Evolutionary conservation across 2,888 invertebrate species (phyloP).

Genomic region (Pollenia griseotomentosa): DNA sequence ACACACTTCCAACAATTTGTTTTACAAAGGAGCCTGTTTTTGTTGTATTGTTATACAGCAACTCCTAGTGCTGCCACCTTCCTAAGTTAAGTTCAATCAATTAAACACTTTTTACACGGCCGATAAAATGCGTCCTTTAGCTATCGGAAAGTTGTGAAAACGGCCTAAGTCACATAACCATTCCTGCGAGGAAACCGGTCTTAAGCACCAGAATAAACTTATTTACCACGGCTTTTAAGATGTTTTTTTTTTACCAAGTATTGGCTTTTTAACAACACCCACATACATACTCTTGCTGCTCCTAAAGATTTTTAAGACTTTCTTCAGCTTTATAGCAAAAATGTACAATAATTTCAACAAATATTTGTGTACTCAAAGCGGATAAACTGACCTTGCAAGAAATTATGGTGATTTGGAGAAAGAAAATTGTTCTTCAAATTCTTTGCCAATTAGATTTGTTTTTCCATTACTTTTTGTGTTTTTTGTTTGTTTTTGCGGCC

Average conservation of each 20-base stretch:
- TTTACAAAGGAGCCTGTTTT: too few relatives aligned
- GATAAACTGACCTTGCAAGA: slow-evolving; percentile 70
- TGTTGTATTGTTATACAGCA: too few relatives aligned
- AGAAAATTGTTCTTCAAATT: slow-evolving; percentile 67
- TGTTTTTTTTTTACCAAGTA: neutral
- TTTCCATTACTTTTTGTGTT: slow-evolving; percentile 39
- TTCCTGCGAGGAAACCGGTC: too few relatives aligned
- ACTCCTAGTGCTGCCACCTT: too few relatives aligned
- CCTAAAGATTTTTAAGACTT: slow-evolving; percentile 14
- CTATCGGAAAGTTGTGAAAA: too few relatives aligned
- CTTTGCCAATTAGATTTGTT: slow-evolving; percentile 65
- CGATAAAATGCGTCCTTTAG: too few relatives aligned
- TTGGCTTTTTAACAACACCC: slow-evolving; percentile 4
- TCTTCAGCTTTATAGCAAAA: neutral
- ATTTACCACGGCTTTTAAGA: neutral
- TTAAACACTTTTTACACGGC: too few relatives aligned
- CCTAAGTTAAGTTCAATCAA: too few relatives aligned
- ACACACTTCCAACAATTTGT: too few relatives aligned
- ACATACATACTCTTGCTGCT: slow-evolving; percentile 9
- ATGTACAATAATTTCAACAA: slow-evolving; percentile 13
- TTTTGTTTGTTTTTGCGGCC: slow-evolving; percentile 31
- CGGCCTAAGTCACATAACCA: too few relatives aligned
- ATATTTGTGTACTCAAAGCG: slow-evolving; percentile 40
- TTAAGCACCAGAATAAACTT: too few relatives aligned
- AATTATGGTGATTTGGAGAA: slow-evolving; percentile 66